phyloP scores from a whole-genome alignment of 2,797 vertebrate genomes.

The Rhabdomys pumilio region DNA sequence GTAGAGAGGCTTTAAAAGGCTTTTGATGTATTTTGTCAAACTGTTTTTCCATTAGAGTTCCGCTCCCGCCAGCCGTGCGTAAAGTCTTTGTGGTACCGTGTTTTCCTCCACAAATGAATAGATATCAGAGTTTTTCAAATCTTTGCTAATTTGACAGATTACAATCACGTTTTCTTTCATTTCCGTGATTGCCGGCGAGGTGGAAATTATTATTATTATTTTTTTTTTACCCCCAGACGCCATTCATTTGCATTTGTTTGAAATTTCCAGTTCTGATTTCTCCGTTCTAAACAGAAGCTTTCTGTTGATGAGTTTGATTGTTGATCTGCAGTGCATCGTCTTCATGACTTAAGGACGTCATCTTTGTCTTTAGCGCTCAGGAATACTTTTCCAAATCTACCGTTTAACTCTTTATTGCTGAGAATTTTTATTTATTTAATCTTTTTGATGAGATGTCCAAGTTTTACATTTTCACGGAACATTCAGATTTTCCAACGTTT shows the following conservation, averaged over 20 bases:
- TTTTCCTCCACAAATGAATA: slow-evolving; percentile 9
- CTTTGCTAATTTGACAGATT: slow-evolving; percentile 68
- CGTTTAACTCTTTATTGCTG: slow-evolving; percentile 47
- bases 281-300: slow-evolving; percentile 62
- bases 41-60: slow-evolving; percentile 12
- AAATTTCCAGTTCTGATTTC: slow-evolving; percentile 68
- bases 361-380: slow-evolving; percentile 44
- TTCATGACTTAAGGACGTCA: slow-evolving; percentile 35
- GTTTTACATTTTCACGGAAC: slow-evolving; percentile 28
- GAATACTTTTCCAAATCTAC: background rate
- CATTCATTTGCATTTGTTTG: slow-evolving; percentile 73
- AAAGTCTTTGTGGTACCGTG: background rate
- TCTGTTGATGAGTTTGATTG: slow-evolving; percentile 74
- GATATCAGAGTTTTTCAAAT: slow-evolving; percentile 53
- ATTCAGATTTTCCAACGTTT: background rate
- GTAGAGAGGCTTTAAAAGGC: slow-evolving; percentile 45
- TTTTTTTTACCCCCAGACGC: slow-evolving; percentile 35
- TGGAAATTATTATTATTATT: slow-evolving; percentile 77
- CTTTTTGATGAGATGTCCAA: background rate
- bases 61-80: background rate
- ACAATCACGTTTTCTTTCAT: slow-evolving; percentile 66
- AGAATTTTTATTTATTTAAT: background rate
- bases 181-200: slow-evolving; percentile 67
- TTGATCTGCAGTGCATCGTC: slow-evolving; percentile 68
- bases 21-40: slow-evolving; percentile 47